Evolutionary conservation across 1,140 invertebrate species (phyloP), one percentile per base, ranked within the genome.

Genomic region (Orchestia grillus): DNA sequence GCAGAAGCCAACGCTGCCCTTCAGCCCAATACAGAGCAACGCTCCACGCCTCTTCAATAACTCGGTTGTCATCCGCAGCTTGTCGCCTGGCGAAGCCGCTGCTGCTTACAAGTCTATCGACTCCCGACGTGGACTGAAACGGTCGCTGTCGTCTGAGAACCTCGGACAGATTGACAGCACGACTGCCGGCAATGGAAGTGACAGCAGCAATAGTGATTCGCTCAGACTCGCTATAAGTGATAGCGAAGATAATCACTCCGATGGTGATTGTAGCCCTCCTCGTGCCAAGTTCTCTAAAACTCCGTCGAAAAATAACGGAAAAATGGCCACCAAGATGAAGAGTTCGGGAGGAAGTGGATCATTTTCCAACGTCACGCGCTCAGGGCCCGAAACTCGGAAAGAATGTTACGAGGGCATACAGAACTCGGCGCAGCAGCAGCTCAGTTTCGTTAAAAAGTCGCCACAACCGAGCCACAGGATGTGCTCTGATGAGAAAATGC

Each of bases 21-120:
- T 95, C 96, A 96, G 96, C 95, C 62, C 96, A 88, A 41, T 95
- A 95, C 15, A 96, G 87, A 43, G 96, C 45, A 42, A 92, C 95
- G 77, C 95, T 92, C 45, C 88, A 43, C 90, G 36, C 77, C 40
- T 44, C 41, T 15, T 95, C 88, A 44, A 57, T 62, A 53, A 44
- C 44, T 36, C n/a, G 47, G 77, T 57, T 42, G 23, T 96, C 57
- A 43, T 90, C 43, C 44, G n/a, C 95, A 47, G 92, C 87, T 62
- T 92, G 88, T 57, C 87, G 47, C 53, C 57, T 95, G 45, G 87
- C 77, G 44, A 96, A 95, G 94, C 92, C 44, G 77, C 57, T 96
- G 42, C 92, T 41, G 92, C 92, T 53, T 45, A 47, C 41, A 77
- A 53, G 95, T 36, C 88, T 0, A 96, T n/a, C 36, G 95, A 44